Base-by-base conservation (phyloP, 2,113 vertebrate genomes). In the Hyperopisus bebe region DNA sequence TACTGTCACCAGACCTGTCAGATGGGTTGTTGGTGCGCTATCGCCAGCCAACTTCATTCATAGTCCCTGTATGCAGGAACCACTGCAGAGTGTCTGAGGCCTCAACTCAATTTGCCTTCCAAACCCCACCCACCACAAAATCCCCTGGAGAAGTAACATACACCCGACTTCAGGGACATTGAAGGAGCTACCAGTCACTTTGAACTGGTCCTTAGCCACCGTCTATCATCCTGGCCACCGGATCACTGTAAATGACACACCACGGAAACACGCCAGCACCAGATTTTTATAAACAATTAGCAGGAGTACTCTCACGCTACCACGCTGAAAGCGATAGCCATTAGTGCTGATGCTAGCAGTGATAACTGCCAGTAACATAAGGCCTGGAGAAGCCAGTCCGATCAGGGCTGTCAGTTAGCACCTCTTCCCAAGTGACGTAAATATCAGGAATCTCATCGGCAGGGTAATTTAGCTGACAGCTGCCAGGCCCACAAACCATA, bases 351-450 rank as follows among this genome's bases (percentile, higher is more conserved):
- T 35, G 83, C 3, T 19, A 85, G 19, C 1, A 46, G 31, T 19
- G 31, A 74, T 88, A 83, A 80, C 27, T 92, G 91, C 90, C 50
- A 62, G 13, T 21, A 55, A 90, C 89, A 87, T 77, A 88, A 90
- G 70, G 88, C 91, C 91, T 88, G 88, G 17, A 48, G 31, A 19
- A 10, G 58, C 35, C 90, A 85, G 88, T 89, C 90, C 86, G 90
- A 90, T 89, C 86, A 86, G 89, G 44, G 84, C n/a, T 91, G 92
- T 91, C 91, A 88, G 91, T 83, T 66, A 89, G 90, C 46, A 88
- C 89, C 92, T 90, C 87, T 92, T 91, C 92, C 46, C 6, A 82
- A 51, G 87, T 91, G 91, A 92, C 83, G 90, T 88, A 92, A 93
- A 92, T 91, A 89, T 35, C 88, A 90, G 82, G 84, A 88, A 89